Percentiles rank a stretch among this genome's conserved stretches.
Evolutionary conservation across 1,140 invertebrate species (phyloP).

Genomic region (Trachymyrmex septentrionalis): DNA sequence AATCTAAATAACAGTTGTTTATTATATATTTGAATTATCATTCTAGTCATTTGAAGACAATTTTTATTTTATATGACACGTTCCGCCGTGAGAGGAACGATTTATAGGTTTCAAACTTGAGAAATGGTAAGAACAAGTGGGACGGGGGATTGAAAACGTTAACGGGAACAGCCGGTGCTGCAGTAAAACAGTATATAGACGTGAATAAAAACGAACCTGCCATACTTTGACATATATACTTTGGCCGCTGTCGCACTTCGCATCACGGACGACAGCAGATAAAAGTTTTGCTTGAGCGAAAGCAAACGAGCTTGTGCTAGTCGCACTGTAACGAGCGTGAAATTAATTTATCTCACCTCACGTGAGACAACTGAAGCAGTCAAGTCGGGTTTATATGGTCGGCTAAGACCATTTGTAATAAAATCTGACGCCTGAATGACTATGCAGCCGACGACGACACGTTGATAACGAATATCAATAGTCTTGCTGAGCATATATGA

Average conservation of each 20-base stretch:
- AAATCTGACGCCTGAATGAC: neutral
- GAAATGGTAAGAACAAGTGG: neutral
- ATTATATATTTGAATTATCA: neutral
- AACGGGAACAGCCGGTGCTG: conserved; percentile 6
- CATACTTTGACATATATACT: conserved; percentile 34
- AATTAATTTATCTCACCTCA: conserved; percentile 55
- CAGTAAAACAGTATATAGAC: conserved; percentile 14
- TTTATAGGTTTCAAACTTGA: conserved; percentile 27
- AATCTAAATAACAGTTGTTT: no score
- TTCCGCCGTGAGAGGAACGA: neutral
- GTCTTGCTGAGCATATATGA: neutral
- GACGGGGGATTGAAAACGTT: neutral
- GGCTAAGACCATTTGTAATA: neutral
- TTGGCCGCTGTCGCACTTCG: neutral
- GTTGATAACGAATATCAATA: neutral
- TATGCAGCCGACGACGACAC: neutral
- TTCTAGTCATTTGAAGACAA: neutral
- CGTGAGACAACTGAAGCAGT: conserved; percentile 16
- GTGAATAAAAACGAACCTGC: conserved; percentile 40
- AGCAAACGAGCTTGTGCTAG: neutral
- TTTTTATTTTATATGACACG: conserved; percentile 14
- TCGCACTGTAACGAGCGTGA: conserved; percentile 12
- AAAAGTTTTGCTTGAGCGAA: conserved; percentile 17
- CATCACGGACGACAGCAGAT: neutral
- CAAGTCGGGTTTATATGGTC: conserved; percentile 10